A percentile compares a stretch with the other conserved stretches of the same genome.
Evolutionary conservation across 2,113 vertebrate genomes (phyloP).

Genomic region (Stegastes partitus): DNA sequence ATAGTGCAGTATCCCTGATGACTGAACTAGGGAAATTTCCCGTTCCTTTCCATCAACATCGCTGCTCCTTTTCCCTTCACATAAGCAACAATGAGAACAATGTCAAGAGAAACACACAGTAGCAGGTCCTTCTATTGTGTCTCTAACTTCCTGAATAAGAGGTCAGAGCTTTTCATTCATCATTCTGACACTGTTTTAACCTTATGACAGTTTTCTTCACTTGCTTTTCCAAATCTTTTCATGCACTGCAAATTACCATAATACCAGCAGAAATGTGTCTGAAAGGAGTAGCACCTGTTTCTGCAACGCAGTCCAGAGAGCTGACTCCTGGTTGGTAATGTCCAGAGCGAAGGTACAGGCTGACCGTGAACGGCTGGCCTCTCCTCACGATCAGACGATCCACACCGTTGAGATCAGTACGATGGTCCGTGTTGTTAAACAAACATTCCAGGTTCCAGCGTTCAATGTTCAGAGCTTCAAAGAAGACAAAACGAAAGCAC

Average conservation of each 20-base stretch:
- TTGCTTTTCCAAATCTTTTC: not conserved
- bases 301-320: constrained; percentile 82
- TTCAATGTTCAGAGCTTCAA: constrained; percentile 87
- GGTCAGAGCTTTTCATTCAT: not conserved
- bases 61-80: constrained; percentile 26
- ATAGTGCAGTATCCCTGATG: not conserved
- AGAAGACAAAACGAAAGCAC: not conserved
- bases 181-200: not conserved
- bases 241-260: not conserved
- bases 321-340: constrained; percentile 84
- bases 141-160: constrained; percentile 26
- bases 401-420: constrained; percentile 84
- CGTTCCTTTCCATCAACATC: constrained; percentile 21
- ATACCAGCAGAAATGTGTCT: not conserved
- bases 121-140: not conserved
- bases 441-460: constrained; percentile 87
- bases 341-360: constrained; percentile 86
- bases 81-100: not conserved
- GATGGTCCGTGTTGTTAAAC: constrained; percentile 89
- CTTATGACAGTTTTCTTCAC: not conserved
- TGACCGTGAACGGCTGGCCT: constrained; percentile 89
- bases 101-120: not conserved
- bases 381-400: constrained; percentile 89
- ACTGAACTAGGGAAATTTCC: not conserved
- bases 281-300: constrained; percentile 85